Percentiles rank a stretch among this genome's conserved stretches.
Evolutionary conservation across 2,113 vertebrate genomes (phyloP).

Genomic region (Zootoca vivipara): DNA sequence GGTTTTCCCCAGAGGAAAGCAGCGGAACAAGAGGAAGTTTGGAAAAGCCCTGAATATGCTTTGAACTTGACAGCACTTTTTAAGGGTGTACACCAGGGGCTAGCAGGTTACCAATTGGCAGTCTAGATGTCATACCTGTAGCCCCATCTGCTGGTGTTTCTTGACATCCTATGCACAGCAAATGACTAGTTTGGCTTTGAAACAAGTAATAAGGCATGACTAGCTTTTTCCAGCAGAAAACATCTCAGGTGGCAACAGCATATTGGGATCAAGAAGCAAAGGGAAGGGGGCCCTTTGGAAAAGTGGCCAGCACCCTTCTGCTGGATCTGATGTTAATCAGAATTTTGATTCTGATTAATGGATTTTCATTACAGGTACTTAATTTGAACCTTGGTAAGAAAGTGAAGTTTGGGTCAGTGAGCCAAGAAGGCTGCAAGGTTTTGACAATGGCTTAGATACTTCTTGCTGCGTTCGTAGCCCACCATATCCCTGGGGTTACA

Average conservation of each 20-base stretch:
- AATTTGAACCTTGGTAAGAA: too few relatives aligned
- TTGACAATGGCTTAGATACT: too few relatives aligned
- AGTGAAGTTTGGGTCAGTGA: background rate
- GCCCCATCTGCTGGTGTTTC: too few relatives aligned
- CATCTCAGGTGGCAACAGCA: background rate
- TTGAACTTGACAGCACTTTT: background rate
- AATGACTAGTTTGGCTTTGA: background rate
- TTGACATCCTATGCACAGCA: background rate
- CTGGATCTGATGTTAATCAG: background rate
- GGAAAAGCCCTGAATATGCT: background rate
- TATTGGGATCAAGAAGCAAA: background rate
- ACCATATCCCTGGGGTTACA: background rate
- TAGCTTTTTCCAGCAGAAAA: background rate
- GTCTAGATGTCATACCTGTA: background rate
- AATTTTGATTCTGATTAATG: too few relatives aligned
- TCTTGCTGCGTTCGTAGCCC: background rate
- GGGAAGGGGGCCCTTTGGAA: background rate
- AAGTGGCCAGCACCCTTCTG: background rate
- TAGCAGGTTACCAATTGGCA: background rate
- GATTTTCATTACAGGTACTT: background rate
- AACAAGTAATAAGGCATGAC: background rate
- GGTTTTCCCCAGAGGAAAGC: too few relatives aligned
- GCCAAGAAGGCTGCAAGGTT: too few relatives aligned
- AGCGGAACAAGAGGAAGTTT: too few relatives aligned
- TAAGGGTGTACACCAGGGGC: too few relatives aligned